Evolutionary conservation across 2,888 invertebrate species (phyloP).

Genomic region (Seira musarum): DNA sequence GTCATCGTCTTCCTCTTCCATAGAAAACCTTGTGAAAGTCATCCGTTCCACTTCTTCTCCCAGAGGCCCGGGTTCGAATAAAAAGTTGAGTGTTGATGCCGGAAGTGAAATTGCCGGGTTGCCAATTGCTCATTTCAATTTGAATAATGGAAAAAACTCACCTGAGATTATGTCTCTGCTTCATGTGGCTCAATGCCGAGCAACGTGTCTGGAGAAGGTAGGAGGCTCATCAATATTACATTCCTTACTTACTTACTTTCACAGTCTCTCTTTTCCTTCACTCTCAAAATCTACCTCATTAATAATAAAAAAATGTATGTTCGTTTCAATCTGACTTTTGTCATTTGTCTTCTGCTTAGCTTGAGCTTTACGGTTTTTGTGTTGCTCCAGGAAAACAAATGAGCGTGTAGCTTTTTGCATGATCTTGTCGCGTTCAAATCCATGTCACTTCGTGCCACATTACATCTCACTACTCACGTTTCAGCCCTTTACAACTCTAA

Average conservation of each 20-base stretch:
- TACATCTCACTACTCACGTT: conserved; percentile 17
- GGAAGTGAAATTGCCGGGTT: conserved; percentile 2
- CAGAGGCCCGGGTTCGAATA: not conserved
- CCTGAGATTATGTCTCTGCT: conserved; percentile 5
- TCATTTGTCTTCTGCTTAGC: conserved; percentile 5
- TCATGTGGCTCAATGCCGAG: conserved; percentile 14
- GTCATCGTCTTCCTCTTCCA: conserved; percentile 3
- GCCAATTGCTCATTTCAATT: conserved; percentile 9
- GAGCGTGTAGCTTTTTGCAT: conserved; percentile 9
- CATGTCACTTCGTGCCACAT: conserved; percentile 19
- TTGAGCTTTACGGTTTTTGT: not conserved
- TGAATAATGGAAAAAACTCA: conserved; percentile 15
- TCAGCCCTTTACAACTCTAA: conserved; percentile 17
- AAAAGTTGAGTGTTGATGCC: not conserved
- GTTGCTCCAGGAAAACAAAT: conserved; percentile 1
- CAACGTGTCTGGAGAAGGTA: conserved; percentile 11
- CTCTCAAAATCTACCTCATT: conserved; percentile 4
- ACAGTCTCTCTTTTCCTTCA: not conserved
- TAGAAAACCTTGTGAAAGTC: not conserved
- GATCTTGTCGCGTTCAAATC: conserved; percentile 14
- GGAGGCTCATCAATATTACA: not conserved
- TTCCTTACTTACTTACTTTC: not conserved
- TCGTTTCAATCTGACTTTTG: conserved; percentile 12
- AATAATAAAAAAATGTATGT: conserved; percentile 9
- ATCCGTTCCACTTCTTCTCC: conserved; percentile 3